Percentiles rank a stretch among this genome's conserved stretches.
Conservation (phyloP, 2,797 vertebrate species). For the Salarias fasciatus region DNA sequence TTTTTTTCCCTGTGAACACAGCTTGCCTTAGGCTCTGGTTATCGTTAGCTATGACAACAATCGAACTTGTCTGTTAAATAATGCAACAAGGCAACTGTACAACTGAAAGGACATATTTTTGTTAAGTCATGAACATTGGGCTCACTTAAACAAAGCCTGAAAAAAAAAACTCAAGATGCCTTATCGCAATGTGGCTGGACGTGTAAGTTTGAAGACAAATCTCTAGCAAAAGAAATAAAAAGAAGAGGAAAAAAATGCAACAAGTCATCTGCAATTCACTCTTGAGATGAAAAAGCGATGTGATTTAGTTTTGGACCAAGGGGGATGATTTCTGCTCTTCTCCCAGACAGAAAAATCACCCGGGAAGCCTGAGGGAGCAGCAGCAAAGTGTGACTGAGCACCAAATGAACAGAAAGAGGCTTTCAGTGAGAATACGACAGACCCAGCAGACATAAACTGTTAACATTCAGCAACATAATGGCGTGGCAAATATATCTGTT, state of each 20-base stretch:
- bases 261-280: slow-evolving; percentile 37
- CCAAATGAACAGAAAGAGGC: slow-evolving; percentile 37
- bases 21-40: not conserved
- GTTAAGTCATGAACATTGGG: not conserved
- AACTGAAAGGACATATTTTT: slow-evolving; percentile 6
- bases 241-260: slow-evolving; percentile 11
- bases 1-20: not conserved
- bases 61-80: slow-evolving; percentile 10
- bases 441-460: slow-evolving; percentile 26
- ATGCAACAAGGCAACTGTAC: not conserved
- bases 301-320: slow-evolving; percentile 42
- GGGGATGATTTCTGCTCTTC: slow-evolving; percentile 55
- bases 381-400: slow-evolving; percentile 55
- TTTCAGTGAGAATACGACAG: slow-evolving; percentile 37
- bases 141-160: not conserved
- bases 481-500: slow-evolving; percentile 16
- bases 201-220: slow-evolving; percentile 15
- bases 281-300: slow-evolving; percentile 51
- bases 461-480: slow-evolving; percentile 33
- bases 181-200: slow-evolving; percentile 19
- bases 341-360: slow-evolving; percentile 46
- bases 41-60: not conserved
- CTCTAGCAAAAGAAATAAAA: slow-evolving; percentile 1
- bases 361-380: slow-evolving; percentile 25
- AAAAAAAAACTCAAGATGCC: slow-evolving; percentile 16